phyloP scores from a whole-genome alignment of 2,888 invertebrate genomes.

The Mactromeris polynyma region DNA sequence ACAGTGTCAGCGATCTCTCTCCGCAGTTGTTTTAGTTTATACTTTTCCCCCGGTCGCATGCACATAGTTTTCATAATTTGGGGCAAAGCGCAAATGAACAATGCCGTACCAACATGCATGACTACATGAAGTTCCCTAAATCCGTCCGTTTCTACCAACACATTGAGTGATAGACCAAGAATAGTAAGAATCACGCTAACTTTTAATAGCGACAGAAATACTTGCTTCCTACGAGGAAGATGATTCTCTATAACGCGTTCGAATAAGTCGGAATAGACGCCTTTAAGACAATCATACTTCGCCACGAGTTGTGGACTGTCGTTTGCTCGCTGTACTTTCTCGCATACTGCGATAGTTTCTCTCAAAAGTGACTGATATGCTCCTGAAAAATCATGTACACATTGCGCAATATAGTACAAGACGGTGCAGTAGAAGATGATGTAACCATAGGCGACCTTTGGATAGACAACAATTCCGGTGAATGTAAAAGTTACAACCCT shows the following conservation, averaged over 20 bases:
- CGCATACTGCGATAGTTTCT: conserved; percentile 23
- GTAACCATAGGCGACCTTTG: conserved; percentile 66
- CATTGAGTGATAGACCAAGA: conserved; percentile 58
- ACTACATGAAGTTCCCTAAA: conserved; percentile 64
- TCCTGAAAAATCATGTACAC: conserved; percentile 38
- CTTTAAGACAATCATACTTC: conserved; percentile 14
- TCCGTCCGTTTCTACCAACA: conserved; percentile 62
- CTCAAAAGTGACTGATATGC: conserved; percentile 55
- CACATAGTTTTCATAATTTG: conserved; percentile 63
- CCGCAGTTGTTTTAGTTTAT: conserved; percentile 19
- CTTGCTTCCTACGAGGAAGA: conserved; percentile 64
- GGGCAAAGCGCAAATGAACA: conserved; percentile 70
- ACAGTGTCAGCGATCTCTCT: conserved; percentile 25
- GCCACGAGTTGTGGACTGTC: conserved; percentile 27
- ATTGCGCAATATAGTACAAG: conserved; percentile 63
- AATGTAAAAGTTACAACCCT: conserved; percentile 63
- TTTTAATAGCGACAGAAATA: conserved; percentile 64
- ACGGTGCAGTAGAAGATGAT: conserved; percentile 65
- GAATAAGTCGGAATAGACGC: conserved; percentile 48
- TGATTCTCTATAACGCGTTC: conserved; percentile 59
- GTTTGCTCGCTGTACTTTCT: conserved; percentile 25
- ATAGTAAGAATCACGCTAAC: conserved; percentile 53
- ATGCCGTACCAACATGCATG: conserved; percentile 69
- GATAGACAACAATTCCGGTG: conserved; percentile 67
- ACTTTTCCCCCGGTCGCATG: not conserved